Conservation (phyloP, 2,888 invertebrate species). For the Tinea semifulvella region DNA sequence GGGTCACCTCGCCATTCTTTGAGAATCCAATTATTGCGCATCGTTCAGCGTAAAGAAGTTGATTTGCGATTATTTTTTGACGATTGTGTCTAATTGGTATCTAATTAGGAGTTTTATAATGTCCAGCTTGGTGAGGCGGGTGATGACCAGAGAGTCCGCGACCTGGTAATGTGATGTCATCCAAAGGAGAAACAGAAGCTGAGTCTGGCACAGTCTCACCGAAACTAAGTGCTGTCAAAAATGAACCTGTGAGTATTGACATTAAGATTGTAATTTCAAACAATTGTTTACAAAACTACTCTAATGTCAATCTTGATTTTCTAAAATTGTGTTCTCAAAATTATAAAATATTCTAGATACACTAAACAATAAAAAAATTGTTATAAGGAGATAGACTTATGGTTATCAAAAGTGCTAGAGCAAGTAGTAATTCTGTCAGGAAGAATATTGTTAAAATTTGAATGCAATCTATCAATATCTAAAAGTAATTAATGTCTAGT, state of each 20-base stretch:
- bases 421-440: no score
- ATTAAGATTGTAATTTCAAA: no score
- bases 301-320: no score
- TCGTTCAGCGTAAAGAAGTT: background rate
- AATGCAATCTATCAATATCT: no score
- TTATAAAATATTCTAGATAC: no score
- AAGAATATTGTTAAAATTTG: no score
- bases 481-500: no score
- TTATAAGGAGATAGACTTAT: no score
- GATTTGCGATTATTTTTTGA: background rate
- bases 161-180: conserved; percentile 65
- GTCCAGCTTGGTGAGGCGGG: conserved; percentile 49
- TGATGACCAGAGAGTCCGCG: conserved; percentile 57
- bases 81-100: background rate
- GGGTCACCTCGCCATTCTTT: conserved; percentile 65
- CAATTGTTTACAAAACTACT: conserved; percentile 1
- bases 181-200: conserved; percentile 67
- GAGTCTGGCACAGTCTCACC: conserved; percentile 65
- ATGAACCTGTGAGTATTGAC: conserved; percentile 31
- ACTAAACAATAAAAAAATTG: no score
- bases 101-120: conserved; percentile 4
- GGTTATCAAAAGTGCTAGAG: no score
- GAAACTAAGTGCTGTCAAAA: conserved; percentile 49
- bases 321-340: no score
- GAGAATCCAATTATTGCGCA: conserved; percentile 27